A percentile compares a stretch with the other conserved stretches of the same genome.
Evolutionary conservation across 1,140 invertebrate species (phyloP).

Genomic region (Drosophila punjabiensis): DNA sequence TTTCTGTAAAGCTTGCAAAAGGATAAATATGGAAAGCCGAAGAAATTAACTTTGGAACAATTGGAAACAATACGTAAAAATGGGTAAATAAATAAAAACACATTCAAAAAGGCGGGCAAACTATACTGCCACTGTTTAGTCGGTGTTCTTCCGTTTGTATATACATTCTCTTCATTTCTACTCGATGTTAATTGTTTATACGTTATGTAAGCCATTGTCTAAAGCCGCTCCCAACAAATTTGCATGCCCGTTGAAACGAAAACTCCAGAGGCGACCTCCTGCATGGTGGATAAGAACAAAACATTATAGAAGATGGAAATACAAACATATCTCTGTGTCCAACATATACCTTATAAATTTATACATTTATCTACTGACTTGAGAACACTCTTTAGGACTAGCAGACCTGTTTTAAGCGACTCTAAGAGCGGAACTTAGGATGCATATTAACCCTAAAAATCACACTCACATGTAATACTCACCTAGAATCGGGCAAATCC

Average conservation of each 20-base stretch:
- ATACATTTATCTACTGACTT: background rate
- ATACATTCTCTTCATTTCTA: conserved; percentile 43
- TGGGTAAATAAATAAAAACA: conserved; percentile 92
- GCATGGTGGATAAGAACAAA: conserved; percentile 3
- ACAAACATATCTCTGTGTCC: background rate
- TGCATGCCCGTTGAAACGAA: conserved; percentile 52
- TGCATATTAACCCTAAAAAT: background rate
- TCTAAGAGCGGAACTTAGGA: background rate
- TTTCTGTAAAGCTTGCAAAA: conserved; percentile 94
- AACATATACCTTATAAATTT: background rate
- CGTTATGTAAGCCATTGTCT: conserved; percentile 38
- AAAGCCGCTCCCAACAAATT: conserved; percentile 47
- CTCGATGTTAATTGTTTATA: conserved; percentile 42
- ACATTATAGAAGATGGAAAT: background rate
- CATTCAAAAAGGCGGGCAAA: conserved; percentile 34
- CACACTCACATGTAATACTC: conserved; percentile 17
- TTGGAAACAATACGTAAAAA: conserved; percentile 93
- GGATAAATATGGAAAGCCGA: conserved; percentile 95
- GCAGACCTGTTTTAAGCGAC: background rate
- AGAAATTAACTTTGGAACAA: conserved; percentile 94
- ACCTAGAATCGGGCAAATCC: conserved; percentile 53
- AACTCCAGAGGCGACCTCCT: conserved; percentile 3
- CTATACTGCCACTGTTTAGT: conserved; percentile 64
- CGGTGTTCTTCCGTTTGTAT: conserved; percentile 60
- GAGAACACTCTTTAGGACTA: background rate